Conservation (phyloP, 2,797 vertebrate genomes). For the Caiman crocodilus region DNA sequence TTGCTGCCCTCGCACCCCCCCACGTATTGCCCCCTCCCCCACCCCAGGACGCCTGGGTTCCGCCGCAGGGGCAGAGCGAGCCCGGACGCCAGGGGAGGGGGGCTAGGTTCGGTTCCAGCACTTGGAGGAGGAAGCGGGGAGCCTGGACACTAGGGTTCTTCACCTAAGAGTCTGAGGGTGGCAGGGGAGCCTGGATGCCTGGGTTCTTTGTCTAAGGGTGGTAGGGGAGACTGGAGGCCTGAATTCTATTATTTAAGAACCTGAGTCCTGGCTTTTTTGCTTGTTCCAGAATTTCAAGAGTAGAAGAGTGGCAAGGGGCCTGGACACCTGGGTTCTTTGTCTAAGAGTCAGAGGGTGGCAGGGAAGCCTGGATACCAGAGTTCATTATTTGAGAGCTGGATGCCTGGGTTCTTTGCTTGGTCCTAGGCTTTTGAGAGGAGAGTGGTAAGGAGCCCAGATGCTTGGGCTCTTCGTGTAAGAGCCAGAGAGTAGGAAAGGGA, state of each 20-base stretch:
- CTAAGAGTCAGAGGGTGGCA: background rate
- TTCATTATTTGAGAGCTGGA: no score
- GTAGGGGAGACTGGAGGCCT: no score
- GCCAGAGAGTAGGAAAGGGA: background rate
- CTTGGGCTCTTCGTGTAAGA: background rate
- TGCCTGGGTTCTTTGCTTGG: background rate
- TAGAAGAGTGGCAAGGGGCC: background rate
- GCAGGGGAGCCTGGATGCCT: no score
- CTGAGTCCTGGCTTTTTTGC: no score
- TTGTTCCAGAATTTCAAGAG: no score
- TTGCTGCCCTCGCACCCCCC: conserved; percentile 87
- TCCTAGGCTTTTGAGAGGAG: background rate
- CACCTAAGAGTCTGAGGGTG: no score
- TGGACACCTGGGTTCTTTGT: background rate
- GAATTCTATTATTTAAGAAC: no score
- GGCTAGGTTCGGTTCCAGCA: background rate
- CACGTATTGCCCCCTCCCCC: conserved; percentile 69
- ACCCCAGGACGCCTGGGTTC: background rate
- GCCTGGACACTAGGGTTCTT: no score
- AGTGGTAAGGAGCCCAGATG: background rate
- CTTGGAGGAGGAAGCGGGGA: no score
- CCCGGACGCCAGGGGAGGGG: background rate
- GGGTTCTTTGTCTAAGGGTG: no score
- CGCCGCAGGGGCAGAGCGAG: background rate
- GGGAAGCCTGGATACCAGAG: background rate